Base-by-base conservation (phyloP, 2,888 invertebrate species). In the Caenorhabditis sulstoni region DNA sequence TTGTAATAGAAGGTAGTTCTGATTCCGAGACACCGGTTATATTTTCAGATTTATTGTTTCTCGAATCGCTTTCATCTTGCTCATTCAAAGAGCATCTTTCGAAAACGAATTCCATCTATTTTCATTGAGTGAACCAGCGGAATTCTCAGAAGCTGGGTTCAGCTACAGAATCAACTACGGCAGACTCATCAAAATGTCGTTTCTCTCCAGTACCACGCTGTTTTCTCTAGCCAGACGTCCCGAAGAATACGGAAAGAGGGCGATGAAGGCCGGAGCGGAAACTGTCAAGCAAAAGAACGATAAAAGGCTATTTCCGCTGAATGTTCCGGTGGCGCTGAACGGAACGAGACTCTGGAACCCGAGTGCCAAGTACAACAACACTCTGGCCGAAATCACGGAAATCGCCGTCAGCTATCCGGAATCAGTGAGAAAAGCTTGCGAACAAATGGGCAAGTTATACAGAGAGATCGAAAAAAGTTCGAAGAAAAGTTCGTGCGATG, bases 131-230 rank as follows among this genome's bases (percentile, higher is more conserved):
- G 41, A 65, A 3, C 37, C 55, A 4, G 29, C 14, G 0, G 55
- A 29, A 7, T 16, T 71, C 3, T 16, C 44, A 2, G 64, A 65
- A 18, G 41, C 50, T n/a, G 64, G 64, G 1, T 14, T 5, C 7
- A 55, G 7, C 7, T 57, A 57, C n/a, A 20, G 37, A 0, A 14
- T 73, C 8, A 73, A 73, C 29, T 73, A 64, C 41, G 57, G 62
- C 5, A 12, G 41, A 1, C n/a, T 58, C 0, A 49, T 67, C 7
- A 0, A 4, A 11, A 44, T 29, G 18, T 37, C 59, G 0, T 18
- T 11, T 5, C 7, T 11, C 2, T 16, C 18, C n/a, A 4, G 49
- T 0, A 11, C 35, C 14, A 58, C 67, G 1, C 22, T 49, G 20
- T 58, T 58, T 39, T 3, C 16, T 11, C 14, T 35, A 16, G 11